Base-by-base conservation (phyloP, 2,888 invertebrate species). In the Psylliodes chrysocephalus region DNA sequence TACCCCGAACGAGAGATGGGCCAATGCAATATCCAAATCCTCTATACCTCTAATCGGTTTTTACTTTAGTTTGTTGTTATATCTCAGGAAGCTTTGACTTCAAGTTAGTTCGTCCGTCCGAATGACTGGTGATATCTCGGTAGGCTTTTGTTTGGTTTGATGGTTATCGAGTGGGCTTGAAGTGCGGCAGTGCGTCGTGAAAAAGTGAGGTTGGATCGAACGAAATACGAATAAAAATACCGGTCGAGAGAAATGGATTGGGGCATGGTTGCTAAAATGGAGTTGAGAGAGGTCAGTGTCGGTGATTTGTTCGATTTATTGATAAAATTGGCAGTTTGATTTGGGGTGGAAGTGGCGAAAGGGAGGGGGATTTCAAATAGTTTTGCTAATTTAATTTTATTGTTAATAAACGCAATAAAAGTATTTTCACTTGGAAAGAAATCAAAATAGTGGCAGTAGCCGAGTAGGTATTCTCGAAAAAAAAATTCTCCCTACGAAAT, bases 281-380 rank as follows among this genome's bases (percentile, higher is more conserved):
- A 78, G 40, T 62, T 75, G 47, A 62, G 67, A 67, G 75, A 77
- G 77, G 78, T 78, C 70, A 71, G 77, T 77, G 78, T 78, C 70
- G 71, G 77, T 77, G 35, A 8, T 30, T 30, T 35, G 35, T 35
- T 33, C 33, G n/a, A n/a, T n/a, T n/a, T 22, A 22, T 22, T 22
- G 6, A 22, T 22, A 22, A n/a, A n/a, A n/a, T n/a, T n/a, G n/a
- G n/a, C n/a, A n/a, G n/a, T n/a, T n/a, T n/a, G n/a, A n/a, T n/a
- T n/a, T n/a, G n/a, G n/a, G n/a, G n/a, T n/a, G n/a, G n/a, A n/a
- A n/a, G n/a, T n/a, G n/a, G n/a, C n/a, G n/a, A n/a, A n/a, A n/a
- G n/a, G n/a, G n/a, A n/a, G n/a, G n/a, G n/a, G n/a, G n/a, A n/a
- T n/a, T n/a, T n/a, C n/a, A n/a, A n/a, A n/a, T n/a, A n/a, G n/a